Base-by-base conservation (phyloP, 2,113 vertebrate species). In the Vulpes ferrilata region DNA sequence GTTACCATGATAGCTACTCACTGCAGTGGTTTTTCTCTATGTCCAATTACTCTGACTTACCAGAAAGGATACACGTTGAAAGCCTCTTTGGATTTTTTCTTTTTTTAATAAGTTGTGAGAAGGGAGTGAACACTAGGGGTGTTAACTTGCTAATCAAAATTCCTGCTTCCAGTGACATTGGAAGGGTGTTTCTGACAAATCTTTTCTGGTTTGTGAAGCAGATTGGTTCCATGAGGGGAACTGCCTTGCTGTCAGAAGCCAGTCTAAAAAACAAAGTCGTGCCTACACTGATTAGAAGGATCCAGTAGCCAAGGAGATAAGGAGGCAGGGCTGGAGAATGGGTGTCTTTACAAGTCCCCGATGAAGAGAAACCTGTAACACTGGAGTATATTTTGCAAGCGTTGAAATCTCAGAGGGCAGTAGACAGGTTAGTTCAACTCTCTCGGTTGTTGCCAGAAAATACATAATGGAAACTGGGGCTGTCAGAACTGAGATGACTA, bases 191-290 rank as follows among this genome's bases (percentile, higher is more conserved):
- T 87, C 60, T 60, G 89, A 65, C 16, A 97, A 30, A 71, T 51
- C 43, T 96, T 96, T 95, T 81, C 51, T 93, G 73, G 16, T 95
- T 93, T 1, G 0, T 65, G 15, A 38, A 93, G 73, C 51, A 96
- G 88, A 87, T 83, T 86, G 89, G 38, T 92, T 96, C 91, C 80
- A 51, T 92, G 85, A 74, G 71, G 53, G 60, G 53, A 92, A 88
- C 60, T 87, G 57, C 85, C 57, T 88, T 83, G 71, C 35, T 17
- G 74, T 93, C 90, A 84, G 62, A 90, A 96, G 59, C 57, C 73
- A 92, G 73, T 64, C 55, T 80, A 84, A 92, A 48, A 90, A 90
- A 92, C 59, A 38, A 79, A 20, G 92, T 87, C 87, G 89, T 82
- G 76, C 22, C 27, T 85, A 43, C 30, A 25, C 30, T 62, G 20